Conservation (phyloP, 2,888 invertebrate species). For the Dynastes grantii region DNA sequence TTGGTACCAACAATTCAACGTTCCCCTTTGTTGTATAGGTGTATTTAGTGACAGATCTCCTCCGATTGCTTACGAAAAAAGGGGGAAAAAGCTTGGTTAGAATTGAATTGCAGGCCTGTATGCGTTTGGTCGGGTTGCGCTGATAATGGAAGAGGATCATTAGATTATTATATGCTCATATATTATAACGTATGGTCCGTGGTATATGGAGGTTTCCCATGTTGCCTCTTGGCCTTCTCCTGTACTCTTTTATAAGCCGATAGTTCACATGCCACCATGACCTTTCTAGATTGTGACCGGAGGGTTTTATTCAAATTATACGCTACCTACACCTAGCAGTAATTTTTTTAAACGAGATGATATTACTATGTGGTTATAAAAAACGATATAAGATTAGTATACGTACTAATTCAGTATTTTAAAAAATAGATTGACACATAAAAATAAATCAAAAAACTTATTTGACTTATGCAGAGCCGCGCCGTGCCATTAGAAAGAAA, state of each 20-base stretch:
- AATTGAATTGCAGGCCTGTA: slow-evolving; percentile 8
- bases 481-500: too few relatives aligned
- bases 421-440: too few relatives aligned
- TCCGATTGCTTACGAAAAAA: too few relatives aligned
- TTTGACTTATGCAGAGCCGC: too few relatives aligned
- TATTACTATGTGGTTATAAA: too few relatives aligned
- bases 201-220: slow-evolving; percentile 14
- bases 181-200: background rate
- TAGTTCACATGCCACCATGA: slow-evolving; percentile 44
- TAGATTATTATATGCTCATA: slow-evolving; percentile 15
- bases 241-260: slow-evolving; percentile 11
- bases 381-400: too few relatives aligned
- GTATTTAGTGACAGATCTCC: slow-evolving; percentile 23
- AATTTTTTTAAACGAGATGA: background rate
- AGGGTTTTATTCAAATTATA: slow-evolving; percentile 41
- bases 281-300: slow-evolving; percentile 38
- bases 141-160: slow-evolving; percentile 39
- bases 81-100: background rate
- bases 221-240: background rate
- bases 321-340: slow-evolving; percentile 24
- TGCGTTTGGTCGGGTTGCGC: background rate
- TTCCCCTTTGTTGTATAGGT: slow-evolving; percentile 1
- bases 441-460: too few relatives aligned
- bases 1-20: slow-evolving; percentile 28
- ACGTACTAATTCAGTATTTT: too few relatives aligned